Base-by-base conservation (phyloP, 2,113 vertebrate species). In the Pangasianodon gigas region DNA sequence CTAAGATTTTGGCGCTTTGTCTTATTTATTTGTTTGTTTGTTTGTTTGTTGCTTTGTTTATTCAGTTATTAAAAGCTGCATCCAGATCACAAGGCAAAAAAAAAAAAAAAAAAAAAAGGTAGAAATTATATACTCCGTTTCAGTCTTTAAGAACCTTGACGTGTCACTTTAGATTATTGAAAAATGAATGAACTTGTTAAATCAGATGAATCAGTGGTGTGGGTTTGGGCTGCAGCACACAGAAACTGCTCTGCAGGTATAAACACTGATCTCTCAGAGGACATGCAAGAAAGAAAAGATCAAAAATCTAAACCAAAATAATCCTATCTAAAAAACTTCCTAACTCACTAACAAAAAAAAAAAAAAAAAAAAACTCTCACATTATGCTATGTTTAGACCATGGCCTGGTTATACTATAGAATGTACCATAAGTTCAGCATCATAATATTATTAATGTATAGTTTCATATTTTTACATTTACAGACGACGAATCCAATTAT, bases 161-260 rank as follows among this genome's bases (percentile, higher is more conserved):
- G 65, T 37, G 69, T 6, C 32, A 32, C 62, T 26, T 67, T 37
- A 71, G 14, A 71, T 37, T 71, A n/a, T 67, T 67, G n/a, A 9
- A n/a, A n/a, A n/a, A n/a, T 67, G 3, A 67, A 11, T 67, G 10
- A 67, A 67, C 9, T 67, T 29, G n/a, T 11, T 67, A 29, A 65
- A 65, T 6, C 24, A 69, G 1, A 2, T 32, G 10, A 32, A 32
- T 32, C 67, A 32, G n/a, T 65, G 29, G 62, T 81, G 2, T 54
- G 51, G 13, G 14, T 29, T 58, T 69, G 58, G 84, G n/a, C 56
- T 85, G 29, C 6, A 51, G 2, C 79, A 48, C 48, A 8, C 48
- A 65, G 56, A 52, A 77, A 71, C 71, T 19, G 75, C 51, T 79
- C 56, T 67, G 44, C 77, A 85, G 77, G 85, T 89, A 65, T 29